A percentile compares a stretch with the other conserved stretches of the same genome.
Conservation (phyloP, 2,797 vertebrate species). For the Sebastes kiyomatsui region DNA sequence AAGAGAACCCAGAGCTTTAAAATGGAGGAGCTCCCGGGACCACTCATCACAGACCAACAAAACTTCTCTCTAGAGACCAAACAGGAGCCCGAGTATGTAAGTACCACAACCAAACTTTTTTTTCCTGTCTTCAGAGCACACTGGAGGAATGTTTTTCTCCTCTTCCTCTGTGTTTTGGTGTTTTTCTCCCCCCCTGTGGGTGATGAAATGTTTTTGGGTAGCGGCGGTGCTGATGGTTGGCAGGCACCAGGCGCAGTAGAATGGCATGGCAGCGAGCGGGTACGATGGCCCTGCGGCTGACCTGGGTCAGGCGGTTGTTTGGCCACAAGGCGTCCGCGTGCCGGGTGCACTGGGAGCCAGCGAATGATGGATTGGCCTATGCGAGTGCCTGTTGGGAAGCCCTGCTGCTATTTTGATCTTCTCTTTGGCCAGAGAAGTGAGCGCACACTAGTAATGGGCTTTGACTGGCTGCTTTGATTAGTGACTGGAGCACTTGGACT, state of each 20-base stretch:
- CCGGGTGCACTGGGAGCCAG: slow-evolving; percentile 73
- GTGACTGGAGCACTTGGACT: slow-evolving; percentile 72
- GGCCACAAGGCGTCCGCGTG: slow-evolving; percentile 82
- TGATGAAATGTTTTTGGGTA: slow-evolving; percentile 80
- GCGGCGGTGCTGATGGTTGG: slow-evolving; percentile 66
- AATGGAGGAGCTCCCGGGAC: slow-evolving; percentile 85
- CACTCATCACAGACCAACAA: slow-evolving; percentile 87
- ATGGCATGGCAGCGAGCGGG: slow-evolving; percentile 70
- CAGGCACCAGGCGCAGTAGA: slow-evolving; percentile 64
- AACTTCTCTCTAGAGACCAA: slow-evolving; percentile 93
- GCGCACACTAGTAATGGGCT: slow-evolving; percentile 75
- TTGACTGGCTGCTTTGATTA: slow-evolving; percentile 79
- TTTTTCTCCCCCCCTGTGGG: slow-evolving; percentile 68
- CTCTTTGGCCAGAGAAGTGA: slow-evolving; percentile 76
- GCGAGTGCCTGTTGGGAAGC: slow-evolving; percentile 78
- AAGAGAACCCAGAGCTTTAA: slow-evolving; percentile 89
- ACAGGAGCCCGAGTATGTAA: slow-evolving; percentile 91
- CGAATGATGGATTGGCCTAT: slow-evolving; percentile 79
- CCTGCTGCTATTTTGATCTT: slow-evolving; percentile 80
- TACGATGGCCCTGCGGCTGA: slow-evolving; percentile 78
- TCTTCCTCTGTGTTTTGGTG: slow-evolving; percentile 74
- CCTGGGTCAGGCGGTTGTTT: slow-evolving; percentile 80
- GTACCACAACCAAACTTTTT: slow-evolving; percentile 74
- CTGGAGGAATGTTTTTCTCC: slow-evolving; percentile 74
- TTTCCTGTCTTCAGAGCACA: slow-evolving; percentile 59